phyloP scores from a whole-genome alignment of 2,113 vertebrate species.

The Tupaia tana region DNA sequence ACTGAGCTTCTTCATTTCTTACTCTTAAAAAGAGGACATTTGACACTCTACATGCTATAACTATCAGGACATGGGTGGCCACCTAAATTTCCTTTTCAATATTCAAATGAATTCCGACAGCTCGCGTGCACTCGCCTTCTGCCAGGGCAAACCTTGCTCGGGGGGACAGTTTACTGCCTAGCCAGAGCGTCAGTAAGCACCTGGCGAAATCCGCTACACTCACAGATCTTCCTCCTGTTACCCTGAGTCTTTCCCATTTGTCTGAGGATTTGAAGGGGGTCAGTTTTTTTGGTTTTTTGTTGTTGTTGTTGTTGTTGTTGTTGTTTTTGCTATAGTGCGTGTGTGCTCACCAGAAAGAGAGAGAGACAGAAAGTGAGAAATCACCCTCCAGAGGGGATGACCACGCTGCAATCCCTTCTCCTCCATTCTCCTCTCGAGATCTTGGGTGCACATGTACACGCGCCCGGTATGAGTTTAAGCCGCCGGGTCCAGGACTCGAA shows the following conservation, averaged over 20 bases:
- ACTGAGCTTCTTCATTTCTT: constrained; percentile 31
- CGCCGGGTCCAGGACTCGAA: too few species aligned
- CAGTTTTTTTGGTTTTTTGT: not conserved
- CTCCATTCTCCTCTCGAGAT: too few species aligned
- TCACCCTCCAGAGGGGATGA: too few species aligned
- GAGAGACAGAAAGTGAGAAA: too few species aligned
- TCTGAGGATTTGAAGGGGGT: constrained; percentile 14
- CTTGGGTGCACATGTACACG: too few species aligned
- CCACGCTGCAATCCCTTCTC: too few species aligned
- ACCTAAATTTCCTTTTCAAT: constrained; percentile 75
- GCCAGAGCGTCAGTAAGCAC: constrained; percentile 36
- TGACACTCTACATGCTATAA: constrained; percentile 56
- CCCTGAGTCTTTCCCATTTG: constrained; percentile 5
- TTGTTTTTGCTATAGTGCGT: too few species aligned
- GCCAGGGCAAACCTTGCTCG: constrained; percentile 62
- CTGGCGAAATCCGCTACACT: constrained; percentile 31
- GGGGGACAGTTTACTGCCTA: not conserved
- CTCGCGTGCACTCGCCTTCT: constrained; percentile 65
- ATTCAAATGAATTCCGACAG: constrained; percentile 77
- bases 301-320: too few species aligned
- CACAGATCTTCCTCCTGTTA: not conserved
- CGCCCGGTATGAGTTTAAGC: too few species aligned
- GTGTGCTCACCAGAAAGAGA: too few species aligned
- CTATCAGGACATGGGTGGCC: constrained; percentile 70
- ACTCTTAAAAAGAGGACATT: constrained; percentile 52